Base-by-base conservation (phyloP, 2,797 vertebrate genomes). In the Nasua narica region DNA sequence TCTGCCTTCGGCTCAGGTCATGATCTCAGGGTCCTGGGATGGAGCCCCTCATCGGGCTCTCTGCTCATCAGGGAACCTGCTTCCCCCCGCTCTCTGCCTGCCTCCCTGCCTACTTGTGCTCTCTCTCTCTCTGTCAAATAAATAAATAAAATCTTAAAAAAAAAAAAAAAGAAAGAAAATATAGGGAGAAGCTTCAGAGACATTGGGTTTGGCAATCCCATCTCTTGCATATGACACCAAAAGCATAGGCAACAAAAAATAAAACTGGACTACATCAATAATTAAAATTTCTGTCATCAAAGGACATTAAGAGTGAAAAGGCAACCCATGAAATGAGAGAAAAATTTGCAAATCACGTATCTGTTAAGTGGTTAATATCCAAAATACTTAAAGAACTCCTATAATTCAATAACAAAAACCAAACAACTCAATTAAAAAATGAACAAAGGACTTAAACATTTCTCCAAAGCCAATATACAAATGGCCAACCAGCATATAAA, bases 391-490 rank as follows among this genome's bases (percentile, higher is more conserved):
- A 92, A 79, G 37, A 88, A 93, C 23, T 79, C 25, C 52, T 54
- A 67, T 2, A 89, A 32, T 16, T 62, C 14, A 54, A 13, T 62
- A 18, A 72, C 35, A 70, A 88, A 56, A 50, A 32, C 15, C 72
- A 78, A 27, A 48, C 11, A 74, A 62, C 35, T 25, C 25, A 69
- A 46, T 37, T 65, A 67, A 48, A 82, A 56, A 90, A 62, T 19
- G 6, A 52, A 18, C 40, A 86, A 89, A 83, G 14, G 4, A 79
- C 46, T 72, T 93, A n/a, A 93, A 46, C 29, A 46, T 65, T 90
- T 96, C 77, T 95, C 76, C 52, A 92, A 90, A 92, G 35, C 35
- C 43, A 60, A 35, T 35, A 86, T 21, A 86, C 12, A 95, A 91
- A 89, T 29, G 29, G 29, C 32, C n/a, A 89, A 86, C 12, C 52